Evolutionary conservation across 2,888 invertebrate species (phyloP).

Genomic region (Drosophila cracens): DNA sequence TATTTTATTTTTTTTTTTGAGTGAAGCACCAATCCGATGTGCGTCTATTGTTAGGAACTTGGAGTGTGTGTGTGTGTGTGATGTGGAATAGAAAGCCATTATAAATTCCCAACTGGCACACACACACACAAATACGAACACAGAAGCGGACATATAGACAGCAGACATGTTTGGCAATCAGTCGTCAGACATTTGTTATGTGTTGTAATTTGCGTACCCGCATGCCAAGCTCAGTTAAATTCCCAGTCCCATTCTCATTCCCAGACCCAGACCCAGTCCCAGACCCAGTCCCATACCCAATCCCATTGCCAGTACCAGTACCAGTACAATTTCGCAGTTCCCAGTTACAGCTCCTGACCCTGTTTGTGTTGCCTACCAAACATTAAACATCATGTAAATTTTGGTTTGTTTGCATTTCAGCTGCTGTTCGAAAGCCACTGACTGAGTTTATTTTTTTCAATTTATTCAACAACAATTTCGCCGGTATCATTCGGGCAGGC

Average conservation of each 20-base stretch:
- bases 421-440: slow-evolving; percentile 7
- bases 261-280: neutral
- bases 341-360: neutral
- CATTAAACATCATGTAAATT: slow-evolving; percentile 74
- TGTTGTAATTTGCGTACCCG: slow-evolving; percentile 74
- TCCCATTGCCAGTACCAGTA: neutral
- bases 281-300: neutral
- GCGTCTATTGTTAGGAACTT: slow-evolving; percentile 52
- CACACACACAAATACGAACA: neutral
- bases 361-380: slow-evolving; percentile 37
- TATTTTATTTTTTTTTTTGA: neutral
- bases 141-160: slow-evolving; percentile 7
- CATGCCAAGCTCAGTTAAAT: slow-evolving; percentile 31
- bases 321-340: neutral
- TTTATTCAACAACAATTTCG: slow-evolving; percentile 44
- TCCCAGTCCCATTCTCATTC: neutral
- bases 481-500: slow-evolving; percentile 30
- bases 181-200: slow-evolving; percentile 77
- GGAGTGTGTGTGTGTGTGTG: slow-evolving; percentile 10
- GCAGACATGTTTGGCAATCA: slow-evolving; percentile 63
- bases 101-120: slow-evolving; percentile 69
- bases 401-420: slow-evolving; percentile 51
- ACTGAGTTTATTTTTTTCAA: slow-evolving; percentile 43
- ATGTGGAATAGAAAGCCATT: slow-evolving; percentile 60
- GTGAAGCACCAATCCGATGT: neutral